Base-by-base conservation (phyloP, 2,113 vertebrate species). In the Theristicus caerulescens region DNA sequence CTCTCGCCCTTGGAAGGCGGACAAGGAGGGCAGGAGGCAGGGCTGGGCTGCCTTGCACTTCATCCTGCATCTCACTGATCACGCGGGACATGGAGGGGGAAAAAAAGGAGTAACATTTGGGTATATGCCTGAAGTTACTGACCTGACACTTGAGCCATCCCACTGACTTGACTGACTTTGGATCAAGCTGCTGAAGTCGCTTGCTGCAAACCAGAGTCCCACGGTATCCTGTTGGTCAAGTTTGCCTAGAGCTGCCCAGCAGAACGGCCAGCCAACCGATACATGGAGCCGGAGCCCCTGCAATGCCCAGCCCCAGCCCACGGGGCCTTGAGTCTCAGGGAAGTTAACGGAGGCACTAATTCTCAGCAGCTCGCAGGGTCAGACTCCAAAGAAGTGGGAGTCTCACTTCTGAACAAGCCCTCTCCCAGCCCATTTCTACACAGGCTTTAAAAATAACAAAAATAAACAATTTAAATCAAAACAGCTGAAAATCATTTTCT, bases 401-500 rank as follows among this genome's bases (percentile, higher is more conserved):
- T 54, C 73, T 93, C 73, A 25, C 70, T 91, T 84, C 58, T 66
- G 27, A 89, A 59, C 13, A 18, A 76, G 36, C 81, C 38, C 44
- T 55, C 40, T 76, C 66, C 46, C 57, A 82, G 44, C 36, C 46
- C 0, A 0, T 40, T 71, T 96, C 92, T 49, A 92, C 52, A 24
- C 40, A 10, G 66, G 70, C 88, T 94, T 92, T 95, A 95, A 94
- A 94, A 96, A 95, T 84, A 95, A 95, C 66, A 91, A 95, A 96
- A 96, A 52, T 83, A 96, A 94, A 94, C 65, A 55, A 69, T 58
- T 87, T 86, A 94, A 97, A 95, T 57, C 49, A 84, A 79, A 96
- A 44, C 94, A 93, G 91, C 88, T 97, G 95, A 96, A 97, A 95
- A 29, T 49, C 80, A 91, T 96, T 95, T 97, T 95, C 69, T 89